Percentiles rank a stretch among this genome's conserved stretches.
These are phyloP conservation scores for Brevipalpus yothersi DNA, from an alignment of 1,140 invertebrate genomes.

Conservation along the genomic window DNA sequence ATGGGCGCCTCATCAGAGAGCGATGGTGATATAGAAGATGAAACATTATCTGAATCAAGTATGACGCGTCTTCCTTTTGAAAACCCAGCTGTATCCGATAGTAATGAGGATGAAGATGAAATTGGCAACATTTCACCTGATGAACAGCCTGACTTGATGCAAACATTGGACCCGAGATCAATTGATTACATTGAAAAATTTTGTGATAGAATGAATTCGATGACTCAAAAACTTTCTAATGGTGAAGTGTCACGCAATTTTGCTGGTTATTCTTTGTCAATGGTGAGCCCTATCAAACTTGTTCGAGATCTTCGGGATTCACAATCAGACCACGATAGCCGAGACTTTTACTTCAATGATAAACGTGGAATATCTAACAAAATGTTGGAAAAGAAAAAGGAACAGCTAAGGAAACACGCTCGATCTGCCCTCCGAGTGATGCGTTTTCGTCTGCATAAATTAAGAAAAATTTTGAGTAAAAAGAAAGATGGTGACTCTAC, in stretches of 20 bases:
- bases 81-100: background rate
- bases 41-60: slow-evolving; percentile 4
- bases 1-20: slow-evolving; percentile 27
- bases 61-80: background rate
- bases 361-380: slow-evolving; percentile 16
- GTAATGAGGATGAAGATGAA: slow-evolving; percentile 10
- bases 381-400: slow-evolving; percentile 16
- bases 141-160: background rate
- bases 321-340: background rate
- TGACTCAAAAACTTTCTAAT: background rate
- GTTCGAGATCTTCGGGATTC: background rate
- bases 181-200: slow-evolving; percentile 3
- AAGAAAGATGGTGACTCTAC: background rate
- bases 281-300: background rate
- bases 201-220: background rate
- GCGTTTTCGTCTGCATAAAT: background rate
- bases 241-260: background rate
- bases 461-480: background rate
- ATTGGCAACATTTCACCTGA: slow-evolving; percentile 1
- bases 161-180: background rate
- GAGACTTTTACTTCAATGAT: background rate
- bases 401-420: slow-evolving; percentile 4
- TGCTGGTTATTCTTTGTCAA: background rate
- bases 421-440: background rate
- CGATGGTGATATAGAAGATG: slow-evolving; percentile 2